Evolutionary conservation across 2,113 vertebrate species (phyloP), one percentile per base, ranked within the genome.

Genomic region (Speoplatyrhinus poulsoni): DNA sequence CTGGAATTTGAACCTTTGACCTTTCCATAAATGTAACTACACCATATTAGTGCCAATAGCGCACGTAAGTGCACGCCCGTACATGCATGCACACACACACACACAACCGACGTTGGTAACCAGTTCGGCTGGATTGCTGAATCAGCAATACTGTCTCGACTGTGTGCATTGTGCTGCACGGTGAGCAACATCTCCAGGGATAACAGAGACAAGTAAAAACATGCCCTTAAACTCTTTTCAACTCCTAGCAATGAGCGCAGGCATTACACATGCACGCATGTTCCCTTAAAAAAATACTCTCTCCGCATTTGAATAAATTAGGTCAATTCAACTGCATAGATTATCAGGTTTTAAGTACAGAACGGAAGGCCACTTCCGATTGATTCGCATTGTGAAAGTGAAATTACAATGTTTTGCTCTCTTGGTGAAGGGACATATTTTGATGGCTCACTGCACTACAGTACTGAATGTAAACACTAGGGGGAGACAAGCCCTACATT

Each of bases 401-500:
- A 26, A 26, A 26, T 26, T 2, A 26, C 26, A 26, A 2, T 26
- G 26, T 26, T 26, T 26, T 26, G 1, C 2, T 26, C 19, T 19
- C 26, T 26, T 26, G 26, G 26, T 26, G 26, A 26, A 26, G 26
- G 26, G 26, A 26, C 26, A 26, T 26, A 1, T 26, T 3, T 26
- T 26, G 26, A 26, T 41, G 36, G 7, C 4, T 41, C 36, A 41
- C 15, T 56, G 0, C 16, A 12, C 33, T 70, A 70, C 12, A 58
- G 59, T 13, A 59, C 26, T 32, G 33, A 52, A 15, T 3, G 13
- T 0, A 0, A 57, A 87, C 89, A 85, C 85, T 74, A 86, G 89
- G 77, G 83, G 89, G 86, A 86, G 87, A 88, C 85, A 87, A 60
- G 54, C 58, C 66, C 72, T 75, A 67, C n/a, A 46, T 61, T 54